Evolutionary conservation across 2,113 vertebrate genomes (phyloP).

Genomic region (Elgaria multicarinata): DNA sequence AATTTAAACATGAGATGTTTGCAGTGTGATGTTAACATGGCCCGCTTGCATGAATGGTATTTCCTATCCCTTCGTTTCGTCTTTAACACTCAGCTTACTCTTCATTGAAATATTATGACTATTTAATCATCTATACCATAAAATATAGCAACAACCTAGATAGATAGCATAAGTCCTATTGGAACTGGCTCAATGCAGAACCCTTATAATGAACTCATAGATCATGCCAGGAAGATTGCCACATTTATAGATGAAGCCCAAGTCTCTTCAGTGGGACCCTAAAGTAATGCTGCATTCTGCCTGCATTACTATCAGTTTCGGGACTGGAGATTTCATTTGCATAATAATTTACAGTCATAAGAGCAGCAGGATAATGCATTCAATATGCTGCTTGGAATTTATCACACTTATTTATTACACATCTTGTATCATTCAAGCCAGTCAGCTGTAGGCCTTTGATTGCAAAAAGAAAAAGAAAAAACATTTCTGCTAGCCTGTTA

Average conservation of each 20-base stretch:
- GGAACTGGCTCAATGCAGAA: not conserved
- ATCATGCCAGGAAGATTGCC: not conserved
- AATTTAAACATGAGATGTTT: conserved; percentile 7
- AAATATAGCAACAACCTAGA: conserved; percentile 6
- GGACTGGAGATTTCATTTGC: conserved; percentile 9
- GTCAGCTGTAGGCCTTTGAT: not conserved
- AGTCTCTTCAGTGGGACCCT: not conserved
- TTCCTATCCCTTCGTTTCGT: not conserved
- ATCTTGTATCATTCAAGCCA: not conserved
- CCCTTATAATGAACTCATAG: conserved; percentile 7
- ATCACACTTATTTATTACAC: not conserved
- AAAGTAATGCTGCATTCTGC: not conserved
- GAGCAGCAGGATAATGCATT: not conserved
- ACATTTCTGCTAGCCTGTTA: not conserved
- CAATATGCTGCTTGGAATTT: conserved; percentile 14
- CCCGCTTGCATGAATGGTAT: not conserved
- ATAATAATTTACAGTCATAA: conserved; percentile 17
- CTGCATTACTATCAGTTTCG: not conserved
- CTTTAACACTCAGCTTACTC: not conserved
- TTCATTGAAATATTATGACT: conserved; percentile 3
- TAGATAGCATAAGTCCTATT: not conserved
- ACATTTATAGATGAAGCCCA: not conserved
- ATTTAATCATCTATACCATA: conserved; percentile 10
- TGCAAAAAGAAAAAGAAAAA: too few species aligned
- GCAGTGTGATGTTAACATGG: not conserved